Evolutionary conservation across 2,888 invertebrate species (phyloP).

Genomic region (Pristionchus exspectatus): DNA sequence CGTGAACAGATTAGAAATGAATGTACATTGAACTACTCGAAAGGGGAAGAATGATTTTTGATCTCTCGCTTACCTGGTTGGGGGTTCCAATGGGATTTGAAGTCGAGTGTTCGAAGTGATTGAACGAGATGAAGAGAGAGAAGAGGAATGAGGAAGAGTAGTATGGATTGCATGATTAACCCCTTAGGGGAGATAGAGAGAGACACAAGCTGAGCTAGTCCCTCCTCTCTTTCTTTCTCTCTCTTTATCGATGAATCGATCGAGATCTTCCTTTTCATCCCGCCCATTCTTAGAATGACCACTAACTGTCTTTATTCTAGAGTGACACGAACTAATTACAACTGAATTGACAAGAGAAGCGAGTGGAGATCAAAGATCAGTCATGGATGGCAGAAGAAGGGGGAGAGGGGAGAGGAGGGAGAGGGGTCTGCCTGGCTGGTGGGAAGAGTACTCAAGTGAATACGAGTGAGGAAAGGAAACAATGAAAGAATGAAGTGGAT

Average conservation of each 20-base stretch:
- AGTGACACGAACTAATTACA: constrained; percentile 24
- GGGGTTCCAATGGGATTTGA: constrained; percentile 49
- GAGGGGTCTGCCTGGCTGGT: neutral
- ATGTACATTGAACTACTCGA: neutral
- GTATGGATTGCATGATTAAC: constrained; percentile 32
- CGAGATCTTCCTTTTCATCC: constrained; percentile 24
- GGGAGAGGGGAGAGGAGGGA: neutral
- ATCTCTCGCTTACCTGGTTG: constrained; percentile 48
- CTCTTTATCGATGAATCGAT: constrained; percentile 7
- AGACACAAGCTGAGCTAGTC: neutral
- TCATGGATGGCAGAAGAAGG: constrained; percentile 49
- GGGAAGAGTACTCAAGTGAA: constrained; percentile 36
- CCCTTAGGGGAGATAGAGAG: constrained; percentile 28
- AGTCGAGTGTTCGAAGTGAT: constrained; percentile 40
- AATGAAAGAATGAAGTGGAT: constrained; percentile 47
- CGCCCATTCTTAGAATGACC: constrained; percentile 42
- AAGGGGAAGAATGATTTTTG: neutral
- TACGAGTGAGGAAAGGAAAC: constrained; percentile 27
- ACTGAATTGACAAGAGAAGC: constrained; percentile 10
- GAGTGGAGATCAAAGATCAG: constrained; percentile 47
- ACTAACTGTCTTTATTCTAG: constrained; percentile 47
- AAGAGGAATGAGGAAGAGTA: constrained; percentile 10
- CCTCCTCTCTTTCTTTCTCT: neutral
- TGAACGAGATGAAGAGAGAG: neutral
- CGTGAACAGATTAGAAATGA: neutral